phyloP scores from a whole-genome alignment of 2,888 invertebrate species.

The Scaptomyza parva region DNA sequence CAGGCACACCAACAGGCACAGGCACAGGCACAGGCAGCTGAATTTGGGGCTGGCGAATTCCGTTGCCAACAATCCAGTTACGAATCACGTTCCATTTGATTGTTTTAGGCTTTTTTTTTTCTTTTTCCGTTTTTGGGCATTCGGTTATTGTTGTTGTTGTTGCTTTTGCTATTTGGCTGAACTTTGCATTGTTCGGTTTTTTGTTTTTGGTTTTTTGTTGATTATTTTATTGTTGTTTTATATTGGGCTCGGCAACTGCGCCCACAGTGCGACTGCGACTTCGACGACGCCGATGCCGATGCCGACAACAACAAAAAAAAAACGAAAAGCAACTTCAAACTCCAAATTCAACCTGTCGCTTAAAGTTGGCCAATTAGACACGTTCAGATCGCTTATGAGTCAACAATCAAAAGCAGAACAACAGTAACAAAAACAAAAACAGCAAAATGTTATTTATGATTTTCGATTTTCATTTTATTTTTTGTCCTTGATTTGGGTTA shows the following conservation, averaged over 20 bases:
- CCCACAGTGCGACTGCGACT: slow-evolving; percentile 44
- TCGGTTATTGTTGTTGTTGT: slow-evolving; percentile 47
- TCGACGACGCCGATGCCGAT: slow-evolving; percentile 5
- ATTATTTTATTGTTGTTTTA: background rate
- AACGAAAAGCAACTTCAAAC: slow-evolving; percentile 34
- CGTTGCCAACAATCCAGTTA: slow-evolving; percentile 53
- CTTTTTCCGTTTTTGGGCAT: slow-evolving; percentile 30
- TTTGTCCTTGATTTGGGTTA: slow-evolving; percentile 73
- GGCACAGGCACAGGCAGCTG: slow-evolving; percentile 5
- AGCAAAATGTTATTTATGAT: slow-evolving; percentile 78
- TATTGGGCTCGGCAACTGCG: slow-evolving; percentile 57
- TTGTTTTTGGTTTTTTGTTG: slow-evolving; percentile 12
- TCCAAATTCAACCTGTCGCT: slow-evolving; percentile 68
- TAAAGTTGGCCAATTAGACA: slow-evolving; percentile 71
- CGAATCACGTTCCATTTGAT: slow-evolving; percentile 68
- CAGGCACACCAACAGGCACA: slow-evolving; percentile 46
- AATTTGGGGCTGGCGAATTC: slow-evolving; percentile 34
- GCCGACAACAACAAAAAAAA: slow-evolving; percentile 25
- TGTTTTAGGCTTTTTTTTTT: slow-evolving; percentile 44
- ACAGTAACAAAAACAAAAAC: slow-evolving; percentile 42
- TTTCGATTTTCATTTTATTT: slow-evolving; percentile 33
- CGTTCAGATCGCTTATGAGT: slow-evolving; percentile 65
- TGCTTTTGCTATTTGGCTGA: slow-evolving; percentile 41
- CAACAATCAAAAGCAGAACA: slow-evolving; percentile 50
- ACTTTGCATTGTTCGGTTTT: slow-evolving; percentile 52